Evolutionary conservation across 2,113 vertebrate genomes (phyloP).

Genomic region (Prunella himalayana): DNA sequence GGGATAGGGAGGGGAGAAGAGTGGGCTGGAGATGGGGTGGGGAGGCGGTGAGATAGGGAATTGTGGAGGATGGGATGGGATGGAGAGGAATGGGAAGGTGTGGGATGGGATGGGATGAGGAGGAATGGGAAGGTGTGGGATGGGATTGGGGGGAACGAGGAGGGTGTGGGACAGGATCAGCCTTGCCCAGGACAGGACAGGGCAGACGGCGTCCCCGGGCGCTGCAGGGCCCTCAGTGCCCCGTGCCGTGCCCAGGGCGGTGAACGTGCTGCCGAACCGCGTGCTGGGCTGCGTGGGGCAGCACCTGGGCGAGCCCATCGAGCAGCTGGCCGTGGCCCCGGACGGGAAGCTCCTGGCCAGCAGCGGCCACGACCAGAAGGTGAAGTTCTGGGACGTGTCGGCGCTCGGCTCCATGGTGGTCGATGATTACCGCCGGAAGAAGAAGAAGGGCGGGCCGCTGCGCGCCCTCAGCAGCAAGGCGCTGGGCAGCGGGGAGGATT

Average conservation of each 20-base stretch:
- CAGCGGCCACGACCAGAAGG: conserved; percentile 88
- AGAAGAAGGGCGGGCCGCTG: conserved; percentile 82
- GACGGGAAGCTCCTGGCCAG: conserved; percentile 83
- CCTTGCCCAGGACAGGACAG: not conserved
- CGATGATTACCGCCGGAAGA: conserved; percentile 86
- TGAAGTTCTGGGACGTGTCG: conserved; percentile 94
- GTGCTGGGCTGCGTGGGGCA: conserved; percentile 91
- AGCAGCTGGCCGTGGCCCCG: conserved; percentile 80
- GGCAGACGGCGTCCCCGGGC: rapidly evolving
- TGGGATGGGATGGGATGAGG: too few relatives aligned
- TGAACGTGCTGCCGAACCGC: conserved; percentile 89
- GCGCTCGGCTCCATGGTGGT: conserved; percentile 71
- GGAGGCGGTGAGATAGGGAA: not conserved
- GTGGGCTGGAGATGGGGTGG: not conserved
- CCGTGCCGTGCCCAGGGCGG: conserved; percentile 69
- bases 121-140: too few relatives aligned
- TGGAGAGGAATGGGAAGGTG: too few relatives aligned
- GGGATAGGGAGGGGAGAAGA: not conserved
- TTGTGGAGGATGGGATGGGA: not conserved
- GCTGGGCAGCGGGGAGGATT: conserved; percentile 77
- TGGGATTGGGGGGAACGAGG: not conserved
- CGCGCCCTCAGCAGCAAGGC: conserved; percentile 87
- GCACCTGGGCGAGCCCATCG: conserved; percentile 87
- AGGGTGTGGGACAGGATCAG: rapidly evolving
- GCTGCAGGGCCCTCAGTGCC: not conserved